phyloP scores from a whole-genome alignment of 2,888 invertebrate species.

The Nipponacmea schrenckii region DNA sequence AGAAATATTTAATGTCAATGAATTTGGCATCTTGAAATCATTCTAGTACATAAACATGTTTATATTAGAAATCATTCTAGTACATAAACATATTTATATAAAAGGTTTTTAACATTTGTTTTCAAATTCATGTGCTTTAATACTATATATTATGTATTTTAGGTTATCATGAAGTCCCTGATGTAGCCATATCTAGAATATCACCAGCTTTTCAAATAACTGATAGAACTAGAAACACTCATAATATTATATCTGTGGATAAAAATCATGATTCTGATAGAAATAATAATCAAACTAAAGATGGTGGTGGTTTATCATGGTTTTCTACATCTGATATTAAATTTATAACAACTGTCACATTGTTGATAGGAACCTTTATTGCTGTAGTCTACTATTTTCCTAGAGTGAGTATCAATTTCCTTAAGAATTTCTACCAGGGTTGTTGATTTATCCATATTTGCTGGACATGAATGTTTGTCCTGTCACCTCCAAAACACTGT shows the following conservation, averaged over 20 bases:
- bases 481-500: no score
- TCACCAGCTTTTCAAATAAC: slow-evolving; percentile 52
- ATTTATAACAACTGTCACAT: slow-evolving; percentile 47
- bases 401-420: slow-evolving; percentile 41
- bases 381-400: slow-evolving; percentile 49
- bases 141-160: slow-evolving; percentile 14
- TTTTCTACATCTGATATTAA: slow-evolving; percentile 41
- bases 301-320: slow-evolving; percentile 33
- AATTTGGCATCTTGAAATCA: not conserved
- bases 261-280: not conserved
- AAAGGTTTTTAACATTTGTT: no score
- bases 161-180: slow-evolving; percentile 66
- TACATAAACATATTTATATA: no score
- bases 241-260: slow-evolving; percentile 32
- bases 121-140: not conserved
- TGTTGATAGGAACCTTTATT: slow-evolving; percentile 45
- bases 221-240: slow-evolving; percentile 40
- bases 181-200: slow-evolving; percentile 49
- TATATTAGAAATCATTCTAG: no score
- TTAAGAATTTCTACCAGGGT: not conserved
- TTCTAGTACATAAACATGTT: no score
- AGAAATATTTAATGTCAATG: not conserved
- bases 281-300: not conserved
- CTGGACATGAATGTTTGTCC: no score
- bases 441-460: no score